Base-by-base conservation (phyloP, 2,113 vertebrate species). In the Triplophysa tibetana region DNA sequence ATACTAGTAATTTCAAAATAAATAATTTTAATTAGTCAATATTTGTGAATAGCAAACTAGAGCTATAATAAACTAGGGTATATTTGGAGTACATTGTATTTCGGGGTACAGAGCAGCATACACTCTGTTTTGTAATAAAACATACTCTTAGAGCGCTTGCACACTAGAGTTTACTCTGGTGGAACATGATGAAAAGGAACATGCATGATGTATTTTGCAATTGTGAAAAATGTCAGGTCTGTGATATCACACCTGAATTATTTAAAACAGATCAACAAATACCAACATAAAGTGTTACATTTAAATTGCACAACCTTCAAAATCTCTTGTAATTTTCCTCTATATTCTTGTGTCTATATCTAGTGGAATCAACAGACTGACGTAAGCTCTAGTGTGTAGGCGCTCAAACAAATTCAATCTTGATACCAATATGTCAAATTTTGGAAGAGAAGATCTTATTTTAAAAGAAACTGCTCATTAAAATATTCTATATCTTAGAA, bases 31-130 rank as follows among this genome's bases (percentile, higher is more conserved):
- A 11, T 50, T 50, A 50, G 14, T 11, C 16, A 26, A 11, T 8
- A 54, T 70, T 70, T 54, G 16, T 33, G 16, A 24, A 24, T 29
- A 70, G 8, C 9, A n/a, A 54, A 52, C 66, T 69, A 69, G 67
- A 2, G 48, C 8, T 69, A 69, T 14, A 50, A 21, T 2, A 43
- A 72, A 70, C 48, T 24, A 10, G 23, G 16, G 26, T 70, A 26
- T 5, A 70, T 56, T 52, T 23, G 7, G 16, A 54, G 17, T 26
- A 26, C 24, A 26, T 26, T 33, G 26, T 19, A 70, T 70, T 1
- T 2, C 11, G 4, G 52, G 50, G 23, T 17, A 16, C 33, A 38
- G 33, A 38, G 33, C 33, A 38, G 33, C 33, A 38, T 38, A 38
- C 33, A 38, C 33, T 38, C 33, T 38, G 33, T 38, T 38, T 38